Evolutionary conservation across 2,113 vertebrate genomes (phyloP), one percentile per base, ranked within the genome.

Genomic region (Dicrurus megarhynchus): DNA sequence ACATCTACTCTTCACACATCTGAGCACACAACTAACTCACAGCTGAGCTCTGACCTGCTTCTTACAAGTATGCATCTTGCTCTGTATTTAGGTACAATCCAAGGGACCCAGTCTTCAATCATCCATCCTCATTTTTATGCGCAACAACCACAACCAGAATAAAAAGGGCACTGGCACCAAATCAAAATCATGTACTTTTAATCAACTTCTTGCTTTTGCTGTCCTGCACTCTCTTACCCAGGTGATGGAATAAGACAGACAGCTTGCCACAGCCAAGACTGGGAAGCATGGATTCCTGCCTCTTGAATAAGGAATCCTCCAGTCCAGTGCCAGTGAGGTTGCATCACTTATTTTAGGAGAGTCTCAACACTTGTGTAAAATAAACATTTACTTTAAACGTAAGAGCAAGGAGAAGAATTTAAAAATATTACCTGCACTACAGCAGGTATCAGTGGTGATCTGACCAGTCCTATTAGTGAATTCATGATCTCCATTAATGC

Each of bases 401-500:
- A 18, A 12, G 18, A 61, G 23, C 61, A 70, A 67, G 26, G 17
- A 81, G 61, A 61, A 82, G n/a, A 56, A 81, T 37, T 52, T 52
- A 19, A 60, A 94, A 64, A 39, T 23, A 22, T 56, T 93, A 99
- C 99, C 98, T 99, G 99, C 67, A 99, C 28, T 52, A 99, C 55
- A 79, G 98, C 93, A 70, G 99, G 98, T 55, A 98, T n/a, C 64
- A 99, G 90, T 1, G 98, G 98, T 32, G 99, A 98, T 61, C 87
- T 98, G 53, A 99, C 98, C 3, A 99, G 97, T 60, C 99, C 99
- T 91, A 99, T 98, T 7, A 98, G 97, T 41, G 99, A 98, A 60
- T 99, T 99, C 77, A 99, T 89, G 30, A 99, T 98, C 92, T 99
- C 99, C 80, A 99, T 98, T 33, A 97, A 39, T 26, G 99, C 98